Evolutionary conservation across 2,888 invertebrate species (phyloP).

Genomic region (Panopea generosa): DNA sequence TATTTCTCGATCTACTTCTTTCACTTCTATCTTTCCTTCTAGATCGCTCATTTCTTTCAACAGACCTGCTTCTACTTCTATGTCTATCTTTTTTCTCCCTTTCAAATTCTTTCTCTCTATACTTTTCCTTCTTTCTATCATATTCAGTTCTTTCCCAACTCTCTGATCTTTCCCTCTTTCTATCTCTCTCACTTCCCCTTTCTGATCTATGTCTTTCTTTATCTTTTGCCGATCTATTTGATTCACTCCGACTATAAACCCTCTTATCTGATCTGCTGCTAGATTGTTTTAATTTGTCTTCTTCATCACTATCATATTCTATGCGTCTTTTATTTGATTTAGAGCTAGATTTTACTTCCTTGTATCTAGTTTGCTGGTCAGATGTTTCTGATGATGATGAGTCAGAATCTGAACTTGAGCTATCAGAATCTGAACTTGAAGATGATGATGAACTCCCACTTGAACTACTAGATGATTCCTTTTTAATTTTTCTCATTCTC

Average conservation of each 20-base stretch:
- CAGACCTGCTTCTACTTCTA: conserved; percentile 37
- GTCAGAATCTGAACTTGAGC: conserved; percentile 62
- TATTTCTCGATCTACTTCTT: conserved; percentile 49
- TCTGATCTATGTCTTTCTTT: conserved; percentile 26
- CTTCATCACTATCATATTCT: background rate
- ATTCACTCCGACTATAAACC: conserved; percentile 43
- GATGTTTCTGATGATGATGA: conserved; percentile 42
- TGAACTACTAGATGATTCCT: conserved; percentile 54
- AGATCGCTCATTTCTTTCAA: conserved; percentile 41
- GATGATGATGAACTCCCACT: conserved; percentile 66
- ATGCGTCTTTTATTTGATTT: conserved; percentile 12
- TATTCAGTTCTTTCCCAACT: conserved; percentile 35
- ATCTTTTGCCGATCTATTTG: conserved; percentile 34
- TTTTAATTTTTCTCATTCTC: conserved; percentile 28
- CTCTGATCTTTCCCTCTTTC: conserved; percentile 38
- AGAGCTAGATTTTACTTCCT: conserved; percentile 26
- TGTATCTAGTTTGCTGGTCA: conserved; percentile 3
- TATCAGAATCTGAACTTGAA: conserved; percentile 60
- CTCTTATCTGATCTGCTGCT: conserved; percentile 19
- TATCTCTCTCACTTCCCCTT: conserved; percentile 40
- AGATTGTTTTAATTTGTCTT: conserved; percentile 17
- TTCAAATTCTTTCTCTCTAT: conserved; percentile 13
- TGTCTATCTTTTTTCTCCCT: conserved; percentile 46
- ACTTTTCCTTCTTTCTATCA: conserved; percentile 13
- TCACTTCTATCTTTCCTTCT: conserved; percentile 29